phyloP scores from a whole-genome alignment of 2,888 invertebrate genomes.

The Drosophila nigricruria region DNA sequence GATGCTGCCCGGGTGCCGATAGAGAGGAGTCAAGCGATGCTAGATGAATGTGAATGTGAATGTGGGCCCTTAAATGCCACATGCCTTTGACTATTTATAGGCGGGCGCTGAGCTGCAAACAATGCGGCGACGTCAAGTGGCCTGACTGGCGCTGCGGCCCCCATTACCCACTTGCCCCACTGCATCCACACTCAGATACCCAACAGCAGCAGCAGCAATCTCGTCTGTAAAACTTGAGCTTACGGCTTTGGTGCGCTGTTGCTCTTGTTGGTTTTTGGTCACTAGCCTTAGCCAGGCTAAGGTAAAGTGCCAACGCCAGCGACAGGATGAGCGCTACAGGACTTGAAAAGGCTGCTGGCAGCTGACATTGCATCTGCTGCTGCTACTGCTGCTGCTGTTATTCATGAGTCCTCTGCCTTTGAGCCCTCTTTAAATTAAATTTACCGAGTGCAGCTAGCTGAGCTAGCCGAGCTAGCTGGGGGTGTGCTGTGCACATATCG shows the following conservation, averaged over 20 bases:
- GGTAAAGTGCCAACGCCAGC: slow-evolving; percentile 46
- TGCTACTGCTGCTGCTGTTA: slow-evolving; percentile 1
- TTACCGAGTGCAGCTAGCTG: slow-evolving; percentile 6
- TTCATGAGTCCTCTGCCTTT: slow-evolving; percentile 16
- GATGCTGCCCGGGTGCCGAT: slow-evolving; percentile 46
- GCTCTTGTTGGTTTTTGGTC: slow-evolving; percentile 13
- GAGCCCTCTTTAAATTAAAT: slow-evolving; percentile 21
- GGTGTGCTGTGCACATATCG: neutral
- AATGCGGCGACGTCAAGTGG: slow-evolving; percentile 71
- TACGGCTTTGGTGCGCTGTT: slow-evolving; percentile 22
- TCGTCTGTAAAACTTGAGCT: slow-evolving; percentile 36
- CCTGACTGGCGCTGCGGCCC: slow-evolving; percentile 26
- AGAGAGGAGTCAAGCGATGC: slow-evolving; percentile 45
- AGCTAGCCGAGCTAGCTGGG: neutral
- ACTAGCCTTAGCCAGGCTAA: slow-evolving; percentile 40
- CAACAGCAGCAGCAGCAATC: slow-evolving; percentile 11
- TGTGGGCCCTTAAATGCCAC: slow-evolving; percentile 56
- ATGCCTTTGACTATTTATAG: slow-evolving; percentile 75
- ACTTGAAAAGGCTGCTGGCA: slow-evolving; percentile 28
- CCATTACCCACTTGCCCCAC: neutral
- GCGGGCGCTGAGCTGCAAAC: slow-evolving; percentile 73
- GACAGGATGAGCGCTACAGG: slow-evolving; percentile 27
- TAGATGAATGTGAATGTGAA: slow-evolving; percentile 37
- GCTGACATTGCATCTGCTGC: neutral
- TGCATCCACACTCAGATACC: neutral